phyloP scores from a whole-genome alignment of 2,888 invertebrate genomes.

The Nesidiocoris tenuis region DNA sequence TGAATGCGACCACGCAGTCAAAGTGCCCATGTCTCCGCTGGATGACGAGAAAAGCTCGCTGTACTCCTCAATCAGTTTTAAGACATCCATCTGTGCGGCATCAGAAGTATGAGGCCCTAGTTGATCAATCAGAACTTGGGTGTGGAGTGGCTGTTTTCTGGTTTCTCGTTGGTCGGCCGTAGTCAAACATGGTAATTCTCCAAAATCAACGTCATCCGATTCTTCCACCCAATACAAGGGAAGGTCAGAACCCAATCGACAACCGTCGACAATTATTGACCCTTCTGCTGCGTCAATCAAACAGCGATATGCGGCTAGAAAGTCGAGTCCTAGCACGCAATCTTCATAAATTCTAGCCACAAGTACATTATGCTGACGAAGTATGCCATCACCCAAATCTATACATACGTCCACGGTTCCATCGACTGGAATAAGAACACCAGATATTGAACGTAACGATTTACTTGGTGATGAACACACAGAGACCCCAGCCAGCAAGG shows the following conservation, averaged over 20 bases:
- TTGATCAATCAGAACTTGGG: neutral
- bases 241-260: too few relatives aligned
- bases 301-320: neutral
- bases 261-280: neutral
- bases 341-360: constrained; percentile 5
- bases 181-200: too few relatives aligned
- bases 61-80: too few relatives aligned
- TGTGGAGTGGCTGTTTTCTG: neutral
- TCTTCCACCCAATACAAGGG: too few relatives aligned
- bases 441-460: neutral
- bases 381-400: neutral
- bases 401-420: neutral
- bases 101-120: neutral
- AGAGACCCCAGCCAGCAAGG: neutral
- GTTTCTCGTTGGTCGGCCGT: too few relatives aligned
- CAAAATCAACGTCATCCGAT: too few relatives aligned
- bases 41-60: too few relatives aligned
- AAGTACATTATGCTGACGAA: neutral
- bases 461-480: neutral
- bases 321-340: neutral
- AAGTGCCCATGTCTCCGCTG: too few relatives aligned
- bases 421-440: neutral
- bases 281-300: neutral
- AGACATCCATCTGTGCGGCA: neutral
- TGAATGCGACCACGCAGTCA: neutral